Evolutionary conservation across 1,140 invertebrate species (phyloP).

Genomic region (Lepidurus couesii): DNA sequence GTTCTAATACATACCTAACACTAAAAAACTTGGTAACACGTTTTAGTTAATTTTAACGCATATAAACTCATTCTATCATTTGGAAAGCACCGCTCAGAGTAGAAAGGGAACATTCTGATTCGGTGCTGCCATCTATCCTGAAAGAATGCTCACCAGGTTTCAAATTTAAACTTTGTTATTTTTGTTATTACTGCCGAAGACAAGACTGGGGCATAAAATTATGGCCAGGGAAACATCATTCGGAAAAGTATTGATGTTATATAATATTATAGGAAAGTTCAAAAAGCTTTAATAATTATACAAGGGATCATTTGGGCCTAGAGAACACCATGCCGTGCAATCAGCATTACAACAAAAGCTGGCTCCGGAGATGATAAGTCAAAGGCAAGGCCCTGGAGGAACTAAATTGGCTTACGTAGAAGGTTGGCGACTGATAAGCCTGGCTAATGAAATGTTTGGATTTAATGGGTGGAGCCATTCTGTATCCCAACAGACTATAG

Average conservation of each 20-base stretch:
- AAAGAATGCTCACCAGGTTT: too few species aligned
- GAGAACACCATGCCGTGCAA: conserved; percentile 31
- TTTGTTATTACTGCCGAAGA: too few species aligned
- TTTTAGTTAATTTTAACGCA: too few species aligned
- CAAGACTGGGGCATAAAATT: not conserved
- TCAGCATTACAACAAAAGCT: conserved; percentile 41
- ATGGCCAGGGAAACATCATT: conserved; percentile 3
- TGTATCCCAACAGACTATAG: conserved; percentile 47
- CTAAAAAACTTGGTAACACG: too few species aligned
- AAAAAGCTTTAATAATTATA: not conserved
- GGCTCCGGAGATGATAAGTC: conserved; percentile 48
- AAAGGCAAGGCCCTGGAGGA: conserved; percentile 46
- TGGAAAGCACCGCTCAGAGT: too few species aligned
- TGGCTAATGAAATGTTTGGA: conserved; percentile 51
- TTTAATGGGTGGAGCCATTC: conserved; percentile 52
- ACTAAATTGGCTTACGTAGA: conserved; percentile 50
- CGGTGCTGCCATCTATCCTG: too few species aligned
- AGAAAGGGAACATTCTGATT: too few species aligned
- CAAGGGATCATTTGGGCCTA: conserved; percentile 23
- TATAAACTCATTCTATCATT: too few species aligned
- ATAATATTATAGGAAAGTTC: not conserved
- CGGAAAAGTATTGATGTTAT: conserved; percentile 6
- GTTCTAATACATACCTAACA: too few species aligned
- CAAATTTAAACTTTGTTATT: too few species aligned
- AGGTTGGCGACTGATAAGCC: conserved; percentile 46